These are phyloP conservation scores for Cecropterus lyciades DNA, from an alignment of 1,140 invertebrate species.

Conservation along the genomic window DNA sequence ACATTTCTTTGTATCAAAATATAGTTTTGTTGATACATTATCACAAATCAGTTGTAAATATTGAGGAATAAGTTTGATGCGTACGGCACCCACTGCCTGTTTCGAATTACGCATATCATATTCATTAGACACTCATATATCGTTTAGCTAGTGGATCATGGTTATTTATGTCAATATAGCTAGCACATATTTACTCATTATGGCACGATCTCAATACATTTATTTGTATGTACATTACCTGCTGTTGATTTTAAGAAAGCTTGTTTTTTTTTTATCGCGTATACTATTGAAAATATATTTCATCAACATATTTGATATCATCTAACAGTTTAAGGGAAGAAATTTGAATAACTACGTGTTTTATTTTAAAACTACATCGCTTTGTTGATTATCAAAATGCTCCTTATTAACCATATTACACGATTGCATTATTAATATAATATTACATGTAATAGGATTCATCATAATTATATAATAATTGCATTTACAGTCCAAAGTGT, in stretches of 20 bases:
- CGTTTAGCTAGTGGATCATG: slow-evolving; percentile 6
- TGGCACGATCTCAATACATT: slow-evolving; percentile 76
- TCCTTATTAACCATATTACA: neutral
- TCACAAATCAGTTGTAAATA: too few relatives aligned
- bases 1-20: too few relatives aligned
- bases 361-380: too few relatives aligned
- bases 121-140: slow-evolving; percentile 14
- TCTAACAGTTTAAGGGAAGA: neutral
- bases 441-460: slow-evolving; percentile 1
- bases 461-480: slow-evolving; percentile 19
- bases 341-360: neutral
- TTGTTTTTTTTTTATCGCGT: slow-evolving; percentile 28
- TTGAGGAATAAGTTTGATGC: too few relatives aligned
- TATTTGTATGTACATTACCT: slow-evolving; percentile 51
- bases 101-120: slow-evolving; percentile 1
- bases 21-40: too few relatives aligned
- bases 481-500: slow-evolving; percentile 27
- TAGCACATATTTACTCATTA: slow-evolving; percentile 61
- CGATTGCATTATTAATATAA: slow-evolving; percentile 6
- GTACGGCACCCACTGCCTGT: too few relatives aligned
- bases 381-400: neutral
- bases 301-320: slow-evolving; percentile 2
- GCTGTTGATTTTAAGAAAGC: slow-evolving; percentile 27
- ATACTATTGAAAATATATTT: neutral
- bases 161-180: slow-evolving; percentile 39